Percentiles rank a stretch among this genome's conserved stretches.
Conservation (phyloP, 2,113 vertebrate species). For the Paratilapia polleni region DNA sequence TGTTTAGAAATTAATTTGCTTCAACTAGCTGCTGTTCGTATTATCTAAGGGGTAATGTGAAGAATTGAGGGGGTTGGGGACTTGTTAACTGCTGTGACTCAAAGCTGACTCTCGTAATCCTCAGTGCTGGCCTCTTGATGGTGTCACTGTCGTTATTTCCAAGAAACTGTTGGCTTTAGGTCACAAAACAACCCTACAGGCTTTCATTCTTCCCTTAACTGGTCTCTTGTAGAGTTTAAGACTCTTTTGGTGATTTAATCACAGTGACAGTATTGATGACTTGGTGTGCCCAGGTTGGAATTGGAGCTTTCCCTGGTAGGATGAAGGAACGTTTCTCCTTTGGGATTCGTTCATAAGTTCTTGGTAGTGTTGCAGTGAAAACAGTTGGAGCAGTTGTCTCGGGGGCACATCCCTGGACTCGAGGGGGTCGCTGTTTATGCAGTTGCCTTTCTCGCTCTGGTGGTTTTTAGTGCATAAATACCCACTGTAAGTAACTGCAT, state of each 20-base stretch:
- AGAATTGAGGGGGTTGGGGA: background rate
- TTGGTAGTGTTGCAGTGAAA: constrained; percentile 2
- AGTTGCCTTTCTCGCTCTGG: background rate
- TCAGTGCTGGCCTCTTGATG: background rate
- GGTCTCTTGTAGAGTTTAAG: background rate
- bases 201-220: background rate
- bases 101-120: background rate
- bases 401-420: background rate
- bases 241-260: background rate
- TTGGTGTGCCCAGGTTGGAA: background rate
- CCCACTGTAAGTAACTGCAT: constrained; percentile 5
- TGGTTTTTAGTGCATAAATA: constrained; percentile 5
- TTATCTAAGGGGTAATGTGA: no score
- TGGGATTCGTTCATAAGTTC: background rate
- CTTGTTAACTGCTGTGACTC: background rate
- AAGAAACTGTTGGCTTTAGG: background rate
- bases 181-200: background rate
- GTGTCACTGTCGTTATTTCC: no score
- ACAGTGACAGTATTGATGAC: background rate
- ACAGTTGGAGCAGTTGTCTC: background rate
- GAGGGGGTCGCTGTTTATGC: background rate
- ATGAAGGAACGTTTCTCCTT: background rate
- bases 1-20: accelerated
- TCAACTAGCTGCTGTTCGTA: background rate
- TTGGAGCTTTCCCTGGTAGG: background rate